Percentiles rank a stretch among this genome's conserved stretches.
These are phyloP conservation scores for Spinibarbus caldwelli DNA, from an alignment of 2,797 vertebrate genomes.

Conservation along the genomic window DNA sequence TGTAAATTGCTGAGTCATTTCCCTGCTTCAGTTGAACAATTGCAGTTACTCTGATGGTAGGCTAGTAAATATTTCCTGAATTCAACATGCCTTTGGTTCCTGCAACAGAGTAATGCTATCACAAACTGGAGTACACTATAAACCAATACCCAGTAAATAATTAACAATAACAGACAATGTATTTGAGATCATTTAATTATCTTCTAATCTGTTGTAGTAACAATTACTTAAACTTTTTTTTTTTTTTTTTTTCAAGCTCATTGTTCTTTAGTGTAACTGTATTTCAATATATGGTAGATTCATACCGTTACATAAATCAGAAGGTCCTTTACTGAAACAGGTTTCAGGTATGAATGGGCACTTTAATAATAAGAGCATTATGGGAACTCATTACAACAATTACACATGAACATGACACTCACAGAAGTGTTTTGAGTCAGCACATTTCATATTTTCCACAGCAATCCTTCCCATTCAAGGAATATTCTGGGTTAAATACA, in stretches of 20 bases:
- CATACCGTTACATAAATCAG: background rate
- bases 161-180: background rate
- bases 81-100: conserved; percentile 53
- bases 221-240: background rate
- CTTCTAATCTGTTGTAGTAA: conserved; percentile 5
- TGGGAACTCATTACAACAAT: conserved; percentile 10
- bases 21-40: conserved; percentile 17
- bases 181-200: background rate
- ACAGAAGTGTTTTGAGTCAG: conserved; percentile 11
- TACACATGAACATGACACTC: conserved; percentile 28
- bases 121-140: conserved; percentile 45
- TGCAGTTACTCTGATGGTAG: conserved; percentile 54
- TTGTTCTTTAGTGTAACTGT: conserved; percentile 12
- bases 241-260: background rate
- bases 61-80: conserved; percentile 43
- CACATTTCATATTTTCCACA: background rate
- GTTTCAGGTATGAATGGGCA: conserved; percentile 48
- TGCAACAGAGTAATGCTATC: conserved; percentile 26
- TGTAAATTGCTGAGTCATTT: background rate
- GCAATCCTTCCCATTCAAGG: background rate
- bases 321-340: conserved; percentile 9
- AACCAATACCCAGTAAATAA: conserved; percentile 36
- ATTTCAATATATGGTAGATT: background rate
- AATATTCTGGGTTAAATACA: background rate
- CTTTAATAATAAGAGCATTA: conserved; percentile 29